Base-by-base conservation (phyloP, 2,797 vertebrate genomes). In the Hydrophis major region DNA sequence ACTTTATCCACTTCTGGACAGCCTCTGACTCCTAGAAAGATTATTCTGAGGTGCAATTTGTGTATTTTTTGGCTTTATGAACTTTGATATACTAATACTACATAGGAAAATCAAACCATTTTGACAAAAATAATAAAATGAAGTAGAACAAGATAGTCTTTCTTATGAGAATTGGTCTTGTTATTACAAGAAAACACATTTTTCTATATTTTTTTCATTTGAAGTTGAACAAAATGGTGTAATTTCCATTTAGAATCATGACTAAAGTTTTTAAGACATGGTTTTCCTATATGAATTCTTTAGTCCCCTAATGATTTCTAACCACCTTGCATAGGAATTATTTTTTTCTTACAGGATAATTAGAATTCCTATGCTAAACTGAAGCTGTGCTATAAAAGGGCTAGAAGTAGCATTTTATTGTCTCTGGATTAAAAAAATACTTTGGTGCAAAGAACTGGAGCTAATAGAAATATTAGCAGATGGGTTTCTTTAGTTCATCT, bases 391-490 rank as follows among this genome's bases (percentile, higher is more conserved):
- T 91, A 93, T 63, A 56, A 93, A 91, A 61, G 8, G 53, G 57
- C 78, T 86, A 93, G 95, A 92, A 89, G 47, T 90, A 37, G 63
- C 37, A 69, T 56, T 93, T 94, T 92, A 87, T 91, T 92, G 66
- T 90, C 87, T 93, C 56, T 92, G 42, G 37, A 66, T 83, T 92
- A 94, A 92, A 95, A 91, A 88, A 95, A 92, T 0, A 55, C 94
- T 91, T 92, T 87, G 56, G 47, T 78, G 12, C 66, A 91, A 37
- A 94, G 91, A 93, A 95, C 95, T 96, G 94, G 93, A 95, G 4
- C 50, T 94, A 93, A 94, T 55, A 90, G 28, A 94, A 94, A 50
- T 91, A 93, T 32, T 89, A 95, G 90, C 89, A 94, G 93, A 94
- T 50, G 16, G 1, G 94, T 94, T 93, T 92, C 22, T 74, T 63